Conservation (phyloP, 2,113 vertebrate genomes). For the Macaca nemestrina region DNA sequence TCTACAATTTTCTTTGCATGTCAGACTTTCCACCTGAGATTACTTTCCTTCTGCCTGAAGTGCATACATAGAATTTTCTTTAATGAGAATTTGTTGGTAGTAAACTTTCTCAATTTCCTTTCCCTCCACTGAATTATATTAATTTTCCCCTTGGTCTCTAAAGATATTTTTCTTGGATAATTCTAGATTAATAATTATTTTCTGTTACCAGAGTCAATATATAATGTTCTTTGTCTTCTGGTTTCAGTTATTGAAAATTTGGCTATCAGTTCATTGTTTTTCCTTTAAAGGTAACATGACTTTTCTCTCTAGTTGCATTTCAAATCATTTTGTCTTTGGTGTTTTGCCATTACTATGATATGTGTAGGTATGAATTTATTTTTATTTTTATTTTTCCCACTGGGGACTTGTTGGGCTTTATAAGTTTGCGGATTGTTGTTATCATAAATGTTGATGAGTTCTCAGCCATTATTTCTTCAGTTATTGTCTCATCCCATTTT, state of each 20-base stretch:
- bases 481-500: too few species aligned
- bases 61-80: background rate
- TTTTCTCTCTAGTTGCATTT: background rate
- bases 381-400: background rate
- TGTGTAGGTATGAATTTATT: background rate
- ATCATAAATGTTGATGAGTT: background rate
- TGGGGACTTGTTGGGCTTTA: background rate
- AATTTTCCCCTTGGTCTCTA: background rate
- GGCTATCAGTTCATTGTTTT: background rate
- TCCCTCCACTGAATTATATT: background rate
- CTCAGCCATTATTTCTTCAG: background rate
- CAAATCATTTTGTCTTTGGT: background rate
- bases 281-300: background rate
- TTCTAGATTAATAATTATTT: background rate
- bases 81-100: background rate
- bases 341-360: background rate
- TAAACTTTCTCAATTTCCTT: background rate
- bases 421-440: background rate
- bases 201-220: background rate
- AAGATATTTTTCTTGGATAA: background rate
- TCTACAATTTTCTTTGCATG: background rate
- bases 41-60: background rate
- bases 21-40: background rate
- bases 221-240: background rate
- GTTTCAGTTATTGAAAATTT: background rate